Evolutionary conservation across 2,888 invertebrate species (phyloP).

Genomic region (Hydropsyche betteni): DNA sequence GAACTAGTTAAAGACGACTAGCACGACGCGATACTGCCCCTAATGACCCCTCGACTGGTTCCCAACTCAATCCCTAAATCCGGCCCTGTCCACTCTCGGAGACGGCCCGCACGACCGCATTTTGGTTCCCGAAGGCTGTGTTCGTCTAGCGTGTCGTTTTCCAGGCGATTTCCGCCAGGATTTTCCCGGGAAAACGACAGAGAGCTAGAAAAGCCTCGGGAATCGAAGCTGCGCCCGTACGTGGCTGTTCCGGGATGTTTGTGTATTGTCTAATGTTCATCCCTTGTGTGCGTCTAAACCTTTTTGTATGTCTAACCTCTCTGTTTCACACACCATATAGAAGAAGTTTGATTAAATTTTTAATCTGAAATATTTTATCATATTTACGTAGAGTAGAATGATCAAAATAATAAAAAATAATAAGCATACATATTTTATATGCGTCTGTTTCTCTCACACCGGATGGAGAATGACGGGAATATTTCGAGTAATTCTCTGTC

Average conservation of each 20-base stretch:
- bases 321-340: conserved; percentile 52
- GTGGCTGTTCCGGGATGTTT: conserved; percentile 61
- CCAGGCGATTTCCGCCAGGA: conserved; percentile 41
- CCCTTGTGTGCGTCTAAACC: conserved; percentile 88
- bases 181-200: no score
- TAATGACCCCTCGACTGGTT: conserved; percentile 44
- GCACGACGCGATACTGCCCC: conserved; percentile 47
- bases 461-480: conserved; percentile 50
- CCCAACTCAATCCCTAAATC: conserved; percentile 44
- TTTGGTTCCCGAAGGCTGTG: not conserved
- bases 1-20: conserved; percentile 41
- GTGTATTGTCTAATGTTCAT: conserved; percentile 92
- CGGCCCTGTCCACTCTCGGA: conserved; percentile 52
- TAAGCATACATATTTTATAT: conserved; percentile 44
- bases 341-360: conserved; percentile 35
- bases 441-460: conserved; percentile 51
- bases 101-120: conserved; percentile 57
- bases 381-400: conserved; percentile 37
- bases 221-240: conserved; percentile 53
- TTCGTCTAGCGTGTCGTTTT: conserved; percentile 55
- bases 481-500: conserved; percentile 46
- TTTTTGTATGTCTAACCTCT: conserved; percentile 53
- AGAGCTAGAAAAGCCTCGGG: conserved; percentile 53
- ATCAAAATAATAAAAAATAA: conserved; percentile 42
- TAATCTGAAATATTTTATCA: conserved; percentile 8